Base-by-base conservation (phyloP, 2,797 vertebrate genomes). In the Neosilurus hyrtlii region DNA sequence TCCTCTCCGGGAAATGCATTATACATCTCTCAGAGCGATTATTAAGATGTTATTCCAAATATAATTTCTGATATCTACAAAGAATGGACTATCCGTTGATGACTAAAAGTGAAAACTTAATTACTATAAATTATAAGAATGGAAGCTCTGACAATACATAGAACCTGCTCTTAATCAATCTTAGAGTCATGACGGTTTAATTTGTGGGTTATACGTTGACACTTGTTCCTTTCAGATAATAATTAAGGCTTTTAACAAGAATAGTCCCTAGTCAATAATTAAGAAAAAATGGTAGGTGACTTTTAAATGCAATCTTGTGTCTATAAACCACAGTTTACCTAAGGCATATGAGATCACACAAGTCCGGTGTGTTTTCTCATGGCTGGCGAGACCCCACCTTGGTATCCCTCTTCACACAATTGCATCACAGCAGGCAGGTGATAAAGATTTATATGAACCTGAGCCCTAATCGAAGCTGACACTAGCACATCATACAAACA, bases 391-490 rank as follows among this genome's bases (percentile, higher is more conserved):
- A 76, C 82, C 24, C 30, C n/a, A 30, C 86, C 92, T 90, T 85
- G 89, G 84, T 90, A 78, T 83, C 89, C 84, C 85, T 78, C 85
- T 83, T 89, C 85, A 59, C 85, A 79, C 72, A 84, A 88, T 89
- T 90, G 91, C 91, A 43, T 43, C 37, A 43, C 87, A 75, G 77
- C 86, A 56, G 76, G 81, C 84, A 90, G 90, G 85, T 90, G 90
- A 94, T 91, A 82, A 89, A 88, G 86, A 92, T 93, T 90, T 84
- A 89, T 93, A 91, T 91, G 85, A 78, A 35, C 89, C 87, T 76
- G 85, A 86, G 81, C 74, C 79, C 54, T 86, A 62, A 88, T 86
- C 81, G 22, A 15, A 72, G 67, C 68, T 52, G 12, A 63, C 67
- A 57, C 52, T 22, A 72, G 22, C 56, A 12, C 66, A 54, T 76